Evolutionary conservation across 2,113 vertebrate genomes (phyloP).

Genomic region (Lota lota): DNA sequence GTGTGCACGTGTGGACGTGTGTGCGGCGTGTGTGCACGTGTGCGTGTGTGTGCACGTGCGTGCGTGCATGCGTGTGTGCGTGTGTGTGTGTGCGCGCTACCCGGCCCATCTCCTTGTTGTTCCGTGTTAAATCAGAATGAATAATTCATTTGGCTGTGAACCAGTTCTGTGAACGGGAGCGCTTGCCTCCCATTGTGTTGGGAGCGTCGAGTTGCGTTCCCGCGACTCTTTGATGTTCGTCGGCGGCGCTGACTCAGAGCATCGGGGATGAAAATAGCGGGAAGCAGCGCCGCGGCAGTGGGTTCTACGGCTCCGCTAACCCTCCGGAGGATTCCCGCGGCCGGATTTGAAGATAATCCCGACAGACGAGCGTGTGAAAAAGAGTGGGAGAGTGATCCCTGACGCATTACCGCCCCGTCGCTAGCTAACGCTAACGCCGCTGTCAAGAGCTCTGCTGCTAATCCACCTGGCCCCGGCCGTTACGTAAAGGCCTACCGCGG

Average conservation of each 20-base stretch:
- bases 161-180: slow-evolving; percentile 47
- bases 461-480: too few species aligned
- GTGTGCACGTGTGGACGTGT: slow-evolving; percentile 1
- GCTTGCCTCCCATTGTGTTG: slow-evolving; percentile 25
- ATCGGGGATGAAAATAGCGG: slow-evolving; percentile 49
- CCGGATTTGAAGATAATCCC: too few species aligned
- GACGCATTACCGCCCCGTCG: too few species aligned
- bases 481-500: too few species aligned
- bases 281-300: slow-evolving; percentile 36
- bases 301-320: slow-evolving; percentile 46
- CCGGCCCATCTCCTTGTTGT: slow-evolving; percentile 38
- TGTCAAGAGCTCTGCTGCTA: too few species aligned
- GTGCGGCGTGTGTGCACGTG: slow-evolving; percentile 16
- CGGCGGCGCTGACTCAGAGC: slow-evolving; percentile 46
- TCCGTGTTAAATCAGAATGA: slow-evolving; percentile 50
- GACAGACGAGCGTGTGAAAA: too few species aligned
- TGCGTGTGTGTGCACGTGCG: slow-evolving; percentile 17
- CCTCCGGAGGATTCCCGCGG: too few species aligned
- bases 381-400: too few species aligned
- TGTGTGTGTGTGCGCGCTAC: slow-evolving; percentile 23
- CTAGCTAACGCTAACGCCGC: too few species aligned
- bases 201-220: background rate
- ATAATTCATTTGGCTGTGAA: slow-evolving; percentile 59
- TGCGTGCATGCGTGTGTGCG: slow-evolving; percentile 4
- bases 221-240: slow-evolving; percentile 59